phyloP scores from a whole-genome alignment of 1,140 invertebrate genomes.

The Ips typographus region DNA sequence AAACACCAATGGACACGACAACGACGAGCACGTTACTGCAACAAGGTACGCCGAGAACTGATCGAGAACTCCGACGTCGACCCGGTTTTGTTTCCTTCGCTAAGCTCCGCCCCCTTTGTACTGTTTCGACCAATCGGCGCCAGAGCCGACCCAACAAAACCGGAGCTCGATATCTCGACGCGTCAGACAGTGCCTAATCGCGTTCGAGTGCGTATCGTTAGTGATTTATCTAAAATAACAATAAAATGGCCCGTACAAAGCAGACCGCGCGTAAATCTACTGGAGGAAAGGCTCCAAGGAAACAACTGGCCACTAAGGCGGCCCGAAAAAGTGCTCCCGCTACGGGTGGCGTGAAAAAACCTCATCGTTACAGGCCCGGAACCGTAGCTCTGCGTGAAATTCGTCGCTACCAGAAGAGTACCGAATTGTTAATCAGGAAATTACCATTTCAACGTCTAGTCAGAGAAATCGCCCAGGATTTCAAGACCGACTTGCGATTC shows the following conservation, averaged over 20 bases:
- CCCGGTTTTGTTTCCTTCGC: no score
- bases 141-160: neutral
- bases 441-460: conserved; percentile 51
- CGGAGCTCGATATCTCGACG: neutral
- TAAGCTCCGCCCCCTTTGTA: conserved; percentile 3
- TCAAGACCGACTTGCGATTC: conserved; percentile 53
- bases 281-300: conserved; percentile 44
- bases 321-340: no score
- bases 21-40: no score
- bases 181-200: neutral
- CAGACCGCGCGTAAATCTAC: conserved; percentile 81
- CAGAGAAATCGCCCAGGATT: conserved; percentile 83
- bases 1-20: no score
- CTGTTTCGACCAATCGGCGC: neutral
- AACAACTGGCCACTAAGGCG: no score
- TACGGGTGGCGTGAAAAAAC: no score
- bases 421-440: no score
- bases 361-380: no score
- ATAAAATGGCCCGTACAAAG: conserved; percentile 75
- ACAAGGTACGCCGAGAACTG: no score
- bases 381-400: no score
- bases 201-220: neutral
- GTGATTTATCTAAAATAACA: neutral
- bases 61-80: no score
- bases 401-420: no score